A percentile compares a stretch with the other conserved stretches of the same genome.
Evolutionary conservation across 2,797 vertebrate species (phyloP).

Genomic region (Craterocephalus amniculus): DNA sequence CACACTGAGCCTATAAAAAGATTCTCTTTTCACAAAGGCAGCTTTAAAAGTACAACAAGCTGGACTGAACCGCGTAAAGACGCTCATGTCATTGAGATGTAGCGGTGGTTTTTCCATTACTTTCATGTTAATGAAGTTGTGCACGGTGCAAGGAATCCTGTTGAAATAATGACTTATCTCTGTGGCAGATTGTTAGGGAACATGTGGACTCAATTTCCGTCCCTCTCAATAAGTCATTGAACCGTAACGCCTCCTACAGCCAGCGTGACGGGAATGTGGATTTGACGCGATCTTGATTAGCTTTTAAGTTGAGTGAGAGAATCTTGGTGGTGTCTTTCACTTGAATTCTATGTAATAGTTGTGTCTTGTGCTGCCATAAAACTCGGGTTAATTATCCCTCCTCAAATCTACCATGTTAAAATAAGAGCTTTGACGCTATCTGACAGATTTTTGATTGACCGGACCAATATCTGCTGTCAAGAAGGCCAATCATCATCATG

Average conservation of each 20-base stretch:
- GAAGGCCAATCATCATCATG: background rate
- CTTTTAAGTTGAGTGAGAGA: background rate
- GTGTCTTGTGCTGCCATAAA: background rate
- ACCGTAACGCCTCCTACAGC: background rate
- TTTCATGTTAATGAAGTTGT: slow-evolving; percentile 2
- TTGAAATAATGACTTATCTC: background rate
- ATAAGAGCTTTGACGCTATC: background rate
- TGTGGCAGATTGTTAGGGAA: background rate
- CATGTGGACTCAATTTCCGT: background rate
- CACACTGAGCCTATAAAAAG: slow-evolving; percentile 49
- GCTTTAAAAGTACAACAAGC: slow-evolving; percentile 14
- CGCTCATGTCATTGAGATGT: background rate
- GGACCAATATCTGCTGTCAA: background rate
- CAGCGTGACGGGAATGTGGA: background rate
- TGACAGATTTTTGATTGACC: background rate
- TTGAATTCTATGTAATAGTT: background rate
- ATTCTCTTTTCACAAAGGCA: slow-evolving; percentile 12
- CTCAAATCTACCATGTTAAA: background rate
- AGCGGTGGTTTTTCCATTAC: background rate
- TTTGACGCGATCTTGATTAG: background rate
- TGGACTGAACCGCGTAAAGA: background rate
- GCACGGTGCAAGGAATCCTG: background rate
- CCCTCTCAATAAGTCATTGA: background rate
- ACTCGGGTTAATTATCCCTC: background rate
- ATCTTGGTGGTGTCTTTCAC: background rate